These are phyloP conservation scores for Pluvialis apricaria DNA, from an alignment of 2,113 vertebrate genomes.

Conservation along the genomic window DNA sequence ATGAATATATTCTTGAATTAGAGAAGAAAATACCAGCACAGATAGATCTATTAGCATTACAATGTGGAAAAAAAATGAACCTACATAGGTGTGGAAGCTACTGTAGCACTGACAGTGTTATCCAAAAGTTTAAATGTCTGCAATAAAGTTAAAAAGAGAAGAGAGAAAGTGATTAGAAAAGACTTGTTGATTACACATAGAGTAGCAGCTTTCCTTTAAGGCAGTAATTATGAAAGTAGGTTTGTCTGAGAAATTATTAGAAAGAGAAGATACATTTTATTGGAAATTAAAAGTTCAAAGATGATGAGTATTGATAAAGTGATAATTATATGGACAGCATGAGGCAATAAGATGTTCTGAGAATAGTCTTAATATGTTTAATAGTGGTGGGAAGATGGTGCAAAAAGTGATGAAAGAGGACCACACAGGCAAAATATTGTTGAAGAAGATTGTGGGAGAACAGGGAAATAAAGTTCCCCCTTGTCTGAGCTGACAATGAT, in stretches of 20 bases:
- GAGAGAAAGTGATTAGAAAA: neutral
- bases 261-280: neutral
- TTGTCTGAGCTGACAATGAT: neutral
- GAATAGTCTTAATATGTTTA: neutral
- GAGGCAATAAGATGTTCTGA: neutral
- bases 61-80: neutral
- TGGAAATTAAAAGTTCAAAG: neutral
- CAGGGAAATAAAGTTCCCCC: neutral
- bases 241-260: neutral
- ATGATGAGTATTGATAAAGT: neutral
- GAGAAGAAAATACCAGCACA: neutral
- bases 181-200: neutral
- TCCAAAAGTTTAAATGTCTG: neutral
- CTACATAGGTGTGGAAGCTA: neutral
- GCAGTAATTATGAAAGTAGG: neutral
- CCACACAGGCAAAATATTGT: neutral
- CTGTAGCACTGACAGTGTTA: neutral
- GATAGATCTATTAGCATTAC: neutral
- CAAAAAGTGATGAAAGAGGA: neutral
- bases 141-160: neutral
- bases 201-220: neutral
- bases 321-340: neutral
- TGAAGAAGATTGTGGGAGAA: neutral
- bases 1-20: neutral
- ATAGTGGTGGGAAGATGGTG: neutral